These are phyloP conservation scores for Leptestheria dahalacensis DNA, from an alignment of 1,140 invertebrate genomes.

Conservation along the genomic window DNA sequence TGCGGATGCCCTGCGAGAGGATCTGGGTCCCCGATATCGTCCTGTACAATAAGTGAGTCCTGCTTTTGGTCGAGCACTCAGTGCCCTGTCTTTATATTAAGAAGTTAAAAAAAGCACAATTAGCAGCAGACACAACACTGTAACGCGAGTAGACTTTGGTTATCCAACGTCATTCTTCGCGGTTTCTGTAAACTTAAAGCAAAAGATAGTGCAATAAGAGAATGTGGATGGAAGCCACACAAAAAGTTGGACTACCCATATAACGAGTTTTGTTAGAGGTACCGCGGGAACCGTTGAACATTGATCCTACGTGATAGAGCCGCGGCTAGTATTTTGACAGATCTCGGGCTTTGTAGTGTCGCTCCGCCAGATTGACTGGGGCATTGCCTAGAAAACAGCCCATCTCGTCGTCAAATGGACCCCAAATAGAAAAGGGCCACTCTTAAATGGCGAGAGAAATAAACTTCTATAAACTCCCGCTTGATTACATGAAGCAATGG, in stretches of 20 bases:
- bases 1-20: slow-evolving; percentile 36
- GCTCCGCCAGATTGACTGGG: neutral
- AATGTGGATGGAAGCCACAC: neutral
- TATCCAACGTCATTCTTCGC: too few relatives aligned
- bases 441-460: too few relatives aligned
- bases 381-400: neutral
- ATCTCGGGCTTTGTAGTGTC: neutral
- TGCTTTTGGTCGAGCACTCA: neutral
- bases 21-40: slow-evolving; percentile 43
- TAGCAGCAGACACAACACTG: neutral
- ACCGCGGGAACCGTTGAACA: neutral
- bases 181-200: too few relatives aligned
- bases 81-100: neutral
- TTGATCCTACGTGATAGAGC: neutral
- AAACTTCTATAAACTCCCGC: too few relatives aligned
- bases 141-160: too few relatives aligned
- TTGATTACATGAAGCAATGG: too few relatives aligned
- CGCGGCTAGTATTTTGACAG: neutral
- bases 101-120: neutral
- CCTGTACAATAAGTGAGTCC: slow-evolving; percentile 38
- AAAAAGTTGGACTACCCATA: neutral
- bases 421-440: too few relatives aligned
- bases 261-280: neutral
- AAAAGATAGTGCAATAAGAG: too few relatives aligned
- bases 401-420: too few relatives aligned